Evolutionary conservation across 2,113 vertebrate species (phyloP), one percentile per base, ranked within the genome.

Genomic region (Tamias sibiricus): DNA sequence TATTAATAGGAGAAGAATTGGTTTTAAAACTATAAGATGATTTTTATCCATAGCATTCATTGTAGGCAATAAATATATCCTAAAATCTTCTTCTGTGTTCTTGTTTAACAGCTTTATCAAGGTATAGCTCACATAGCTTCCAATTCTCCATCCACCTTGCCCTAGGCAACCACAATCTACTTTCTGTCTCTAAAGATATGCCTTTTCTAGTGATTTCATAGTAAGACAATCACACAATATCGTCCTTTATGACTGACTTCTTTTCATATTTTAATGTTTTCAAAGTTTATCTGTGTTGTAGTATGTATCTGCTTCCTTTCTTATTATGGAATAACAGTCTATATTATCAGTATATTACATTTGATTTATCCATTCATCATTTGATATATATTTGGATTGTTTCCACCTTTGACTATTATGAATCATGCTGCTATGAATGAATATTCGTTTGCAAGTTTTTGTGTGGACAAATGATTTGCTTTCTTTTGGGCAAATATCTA

Each of bases 1-100:
- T 76, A 90, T 47, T 85, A 77, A 26, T 83, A 88, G 94, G 17
- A 75, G 4, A 47, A 84, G 91, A 92, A 87, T 22, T 87, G 8
- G 35, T 54, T 94, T 79, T 30, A 22, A 93, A 95, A 69, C 66
- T 93, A 12, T 54, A 24, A 40, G 24, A 47, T 86, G 64, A 62
- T 95, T 92, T 82, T 92, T 17, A 62, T 81, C 20, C 68, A 22
- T 69, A 66, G 24, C 26, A 20, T 62, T 28, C 59, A 62, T 28
- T 57, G 2, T 64, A 11, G 95, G 32, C 2, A 12, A 1, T n/a
- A 28, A 62, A 49, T n/a, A 28, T 69, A 59, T 7, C 35, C 17
- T 28, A 19, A 88, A 74, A 20, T 4, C 0, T 40, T 80, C 40
- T 37, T 77, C 14, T 54, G 10, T 85, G 4, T 37, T 79, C 87